Conservation (phyloP, 2,113 vertebrate species). For the Podarcis raffonei region DNA sequence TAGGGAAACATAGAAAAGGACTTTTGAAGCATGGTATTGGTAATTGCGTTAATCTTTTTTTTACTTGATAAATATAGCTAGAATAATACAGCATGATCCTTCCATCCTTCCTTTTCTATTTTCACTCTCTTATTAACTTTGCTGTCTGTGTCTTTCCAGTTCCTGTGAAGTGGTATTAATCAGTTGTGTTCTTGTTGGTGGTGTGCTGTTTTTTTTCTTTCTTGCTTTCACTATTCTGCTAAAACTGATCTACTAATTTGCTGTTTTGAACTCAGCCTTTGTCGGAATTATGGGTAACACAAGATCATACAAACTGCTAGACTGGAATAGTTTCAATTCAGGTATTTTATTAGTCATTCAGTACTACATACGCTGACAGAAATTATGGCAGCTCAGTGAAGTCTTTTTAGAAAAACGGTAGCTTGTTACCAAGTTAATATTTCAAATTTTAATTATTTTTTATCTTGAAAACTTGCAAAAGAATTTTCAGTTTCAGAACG, state of each 20-base stretch:
- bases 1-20: conserved; percentile 20
- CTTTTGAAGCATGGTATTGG: neutral
- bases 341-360: conserved; percentile 96
- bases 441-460: conserved; percentile 68
- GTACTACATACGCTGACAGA: conserved; percentile 90
- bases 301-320: conserved; percentile 99
- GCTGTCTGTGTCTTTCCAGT: conserved; percentile 90
- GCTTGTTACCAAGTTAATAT: conserved; percentile 62
- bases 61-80: conserved; percentile 48
- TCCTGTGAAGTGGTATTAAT: conserved; percentile 89
- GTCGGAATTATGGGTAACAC: conserved; percentile 98
- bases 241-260: conserved; percentile 99
- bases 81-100: conserved; percentile 79
- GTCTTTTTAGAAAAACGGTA: conserved; percentile 74
- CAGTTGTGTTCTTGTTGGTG: conserved; percentile 90
- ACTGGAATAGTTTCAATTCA: conserved; percentile 99
- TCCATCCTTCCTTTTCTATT: conserved; percentile 63
- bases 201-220: conserved; percentile 64
- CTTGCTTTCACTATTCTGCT: conserved; percentile 82
- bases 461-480: conserved; percentile 27
- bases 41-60: conserved; percentile 49
- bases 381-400: conserved; percentile 98
- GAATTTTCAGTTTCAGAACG: neutral
- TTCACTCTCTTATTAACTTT: conserved; percentile 84
- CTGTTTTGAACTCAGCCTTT: conserved; percentile 99